Conservation (phyloP, 2,888 invertebrate species). For the Drosophila cognata region DNA sequence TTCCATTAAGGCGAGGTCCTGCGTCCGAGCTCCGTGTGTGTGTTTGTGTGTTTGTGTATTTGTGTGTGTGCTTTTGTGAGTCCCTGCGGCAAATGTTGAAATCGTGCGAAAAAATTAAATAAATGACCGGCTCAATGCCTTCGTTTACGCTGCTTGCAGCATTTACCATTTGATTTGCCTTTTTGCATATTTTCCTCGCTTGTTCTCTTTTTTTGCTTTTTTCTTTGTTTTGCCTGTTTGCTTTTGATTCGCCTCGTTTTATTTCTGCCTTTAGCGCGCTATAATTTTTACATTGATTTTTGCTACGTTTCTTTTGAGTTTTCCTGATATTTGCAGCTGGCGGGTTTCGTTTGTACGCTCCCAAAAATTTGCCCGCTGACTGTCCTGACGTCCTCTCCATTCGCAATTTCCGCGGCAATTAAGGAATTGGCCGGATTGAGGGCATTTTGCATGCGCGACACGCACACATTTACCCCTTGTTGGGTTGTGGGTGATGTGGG, state of each 20-base stretch:
- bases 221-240: neutral
- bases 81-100: slow-evolving; percentile 63
- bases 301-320: slow-evolving; percentile 24
- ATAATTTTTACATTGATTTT: slow-evolving; percentile 75
- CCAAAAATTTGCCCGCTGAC: slow-evolving; percentile 13
- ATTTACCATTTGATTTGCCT: slow-evolving; percentile 36
- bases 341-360: neutral
- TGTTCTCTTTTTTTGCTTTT: neutral
- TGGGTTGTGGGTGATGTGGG: neutral
- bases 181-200: slow-evolving; percentile 11
- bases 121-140: slow-evolving; percentile 60
- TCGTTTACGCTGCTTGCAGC: slow-evolving; percentile 1
- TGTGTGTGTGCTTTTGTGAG: slow-evolving; percentile 7
- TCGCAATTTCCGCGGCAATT: slow-evolving; percentile 75
- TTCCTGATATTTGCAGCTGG: slow-evolving; percentile 12
- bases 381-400: slow-evolving; percentile 67
- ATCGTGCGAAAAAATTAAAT: slow-evolving; percentile 79
- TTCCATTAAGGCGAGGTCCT: slow-evolving; percentile 56
- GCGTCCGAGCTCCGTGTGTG: slow-evolving; percentile 1
- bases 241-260: slow-evolving; percentile 18
- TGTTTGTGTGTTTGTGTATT: neutral
- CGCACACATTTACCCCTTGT: slow-evolving; percentile 38
- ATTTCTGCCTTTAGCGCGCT: slow-evolving; percentile 58
- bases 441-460: slow-evolving; percentile 63
- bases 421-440: slow-evolving; percentile 61